phyloP scores from a whole-genome alignment of 2,888 invertebrate species.

The Dorcus hopei region DNA sequence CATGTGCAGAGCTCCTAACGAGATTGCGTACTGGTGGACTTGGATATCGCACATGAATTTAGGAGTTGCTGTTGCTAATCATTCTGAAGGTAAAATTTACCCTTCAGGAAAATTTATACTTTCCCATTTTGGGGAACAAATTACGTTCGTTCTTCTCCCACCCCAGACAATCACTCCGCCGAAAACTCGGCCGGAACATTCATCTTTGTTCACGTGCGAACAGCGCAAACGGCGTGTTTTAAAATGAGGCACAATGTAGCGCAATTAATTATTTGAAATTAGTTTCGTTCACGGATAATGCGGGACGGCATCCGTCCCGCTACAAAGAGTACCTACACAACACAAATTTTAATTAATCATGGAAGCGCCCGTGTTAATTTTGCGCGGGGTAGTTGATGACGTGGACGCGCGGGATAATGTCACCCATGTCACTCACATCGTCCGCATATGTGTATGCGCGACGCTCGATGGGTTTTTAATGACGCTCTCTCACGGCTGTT shows the following conservation, averaged over 20 bases:
- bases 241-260: background rate
- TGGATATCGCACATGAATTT: too few relatives aligned
- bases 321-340: background rate
- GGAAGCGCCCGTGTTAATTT: background rate
- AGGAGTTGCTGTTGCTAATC: too few relatives aligned
- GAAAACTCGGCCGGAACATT: too few relatives aligned
- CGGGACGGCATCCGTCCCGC: background rate
- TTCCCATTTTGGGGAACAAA: too few relatives aligned
- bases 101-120: too few relatives aligned
- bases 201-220: too few relatives aligned
- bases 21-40: too few relatives aligned
- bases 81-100: too few relatives aligned
- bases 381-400: background rate
- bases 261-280: conserved; percentile 1
- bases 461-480: background rate
- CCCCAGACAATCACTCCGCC: too few relatives aligned
- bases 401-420: background rate
- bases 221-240: background rate
- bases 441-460: background rate
- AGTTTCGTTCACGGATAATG: background rate
- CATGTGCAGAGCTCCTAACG: too few relatives aligned
- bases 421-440: background rate
- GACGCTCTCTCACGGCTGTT: background rate
- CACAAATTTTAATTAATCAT: conserved; percentile 1
- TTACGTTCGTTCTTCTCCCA: too few relatives aligned